Conservation (phyloP, 37 sponge, comb jelly and placozoan species). For the Petrosia ficiformis region DNA sequence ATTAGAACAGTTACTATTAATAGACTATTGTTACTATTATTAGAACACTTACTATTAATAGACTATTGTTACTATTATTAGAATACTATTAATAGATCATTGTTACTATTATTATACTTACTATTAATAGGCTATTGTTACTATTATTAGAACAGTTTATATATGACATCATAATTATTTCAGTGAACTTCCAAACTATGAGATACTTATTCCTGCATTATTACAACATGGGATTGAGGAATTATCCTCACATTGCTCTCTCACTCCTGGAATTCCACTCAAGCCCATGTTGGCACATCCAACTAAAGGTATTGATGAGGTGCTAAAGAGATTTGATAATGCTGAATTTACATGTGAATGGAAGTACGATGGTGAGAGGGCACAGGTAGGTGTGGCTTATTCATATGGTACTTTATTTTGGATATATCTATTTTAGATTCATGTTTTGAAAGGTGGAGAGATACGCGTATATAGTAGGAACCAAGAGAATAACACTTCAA, state of each 20-base stretch:
- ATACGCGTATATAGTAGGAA: constrained; percentile 82
- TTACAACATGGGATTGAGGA: constrained; percentile 72
- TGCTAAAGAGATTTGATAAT: constrained; percentile 80
- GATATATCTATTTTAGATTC: constrained; percentile 74
- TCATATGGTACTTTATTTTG: background rate
- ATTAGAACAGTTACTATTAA: background rate
- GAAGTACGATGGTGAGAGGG: constrained; percentile 99
- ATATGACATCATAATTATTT: background rate
- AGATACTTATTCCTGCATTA: constrained; percentile 76
- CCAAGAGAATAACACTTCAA: constrained; percentile 93
- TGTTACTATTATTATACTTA: background rate
- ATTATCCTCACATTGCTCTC: constrained; percentile 71
- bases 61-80: background rate
- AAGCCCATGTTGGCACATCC: constrained; percentile 99
- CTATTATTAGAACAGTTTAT: background rate
- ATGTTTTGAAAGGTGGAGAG: constrained; percentile 74
- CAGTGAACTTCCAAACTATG: constrained; percentile 95
- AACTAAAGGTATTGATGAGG: constrained; percentile 94
- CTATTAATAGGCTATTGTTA: background rate
- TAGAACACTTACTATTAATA: background rate
- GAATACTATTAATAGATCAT: background rate
- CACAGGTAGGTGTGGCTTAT: constrained; percentile 79
- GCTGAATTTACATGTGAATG: constrained; percentile 92
- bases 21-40: background rate
- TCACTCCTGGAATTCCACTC: constrained; percentile 97